phyloP scores from a whole-genome alignment of 2,113 vertebrate genomes.

The Nycticorax nycticorax region DNA sequence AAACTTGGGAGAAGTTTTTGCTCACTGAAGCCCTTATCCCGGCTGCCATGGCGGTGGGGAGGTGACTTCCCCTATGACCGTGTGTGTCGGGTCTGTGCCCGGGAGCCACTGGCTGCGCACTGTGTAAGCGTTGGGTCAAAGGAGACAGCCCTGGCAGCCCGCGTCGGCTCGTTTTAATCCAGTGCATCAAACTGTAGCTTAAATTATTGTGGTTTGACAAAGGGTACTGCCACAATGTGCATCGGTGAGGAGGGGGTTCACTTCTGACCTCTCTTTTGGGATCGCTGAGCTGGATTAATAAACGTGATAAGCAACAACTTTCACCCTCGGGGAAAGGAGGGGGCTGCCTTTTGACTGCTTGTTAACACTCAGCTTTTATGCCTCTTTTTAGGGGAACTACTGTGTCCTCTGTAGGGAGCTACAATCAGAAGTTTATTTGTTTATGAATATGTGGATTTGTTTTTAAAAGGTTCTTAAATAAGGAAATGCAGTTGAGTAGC shows the following conservation, averaged over 20 bases:
- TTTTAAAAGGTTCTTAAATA: neutral
- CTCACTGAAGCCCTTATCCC: neutral
- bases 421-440: neutral
- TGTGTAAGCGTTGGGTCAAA: rapidly evolving
- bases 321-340: neutral
- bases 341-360: neutral
- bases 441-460: neutral
- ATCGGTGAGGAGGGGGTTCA: neutral
- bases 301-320: neutral
- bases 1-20: neutral
- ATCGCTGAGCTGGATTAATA: neutral
- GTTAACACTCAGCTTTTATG: neutral
- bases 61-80: neutral
- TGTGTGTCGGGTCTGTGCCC: rapidly evolving
- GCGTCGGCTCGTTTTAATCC: neutral
- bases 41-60: rapidly evolving
- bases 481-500: neutral
- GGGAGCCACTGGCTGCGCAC: rapidly evolving
- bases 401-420: neutral
- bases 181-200: neutral
- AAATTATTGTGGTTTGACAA: neutral
- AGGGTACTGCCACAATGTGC: neutral
- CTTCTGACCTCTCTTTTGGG: neutral
- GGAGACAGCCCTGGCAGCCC: neutral
- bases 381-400: neutral